Base-by-base conservation (phyloP, 2,113 vertebrate species). In the Cyanoliseus patagonus region DNA sequence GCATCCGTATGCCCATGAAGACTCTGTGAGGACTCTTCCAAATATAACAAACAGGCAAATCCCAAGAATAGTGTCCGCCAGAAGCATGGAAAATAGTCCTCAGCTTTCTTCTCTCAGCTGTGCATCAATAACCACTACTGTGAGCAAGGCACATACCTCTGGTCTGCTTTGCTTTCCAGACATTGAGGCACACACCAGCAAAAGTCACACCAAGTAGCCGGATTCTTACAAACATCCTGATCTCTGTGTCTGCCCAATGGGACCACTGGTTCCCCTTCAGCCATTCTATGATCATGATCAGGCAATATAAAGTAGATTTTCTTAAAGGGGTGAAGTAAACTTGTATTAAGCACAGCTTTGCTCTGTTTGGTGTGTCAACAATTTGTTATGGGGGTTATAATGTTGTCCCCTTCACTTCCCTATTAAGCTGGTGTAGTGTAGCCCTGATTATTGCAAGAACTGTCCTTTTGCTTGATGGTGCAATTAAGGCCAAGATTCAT, bases 151-250 rank as follows among this genome's bases (percentile, higher is more conserved):
- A 41, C 28, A 3, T 16, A n/a, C 2, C 41, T 61, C 81, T 86
- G 53, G 4, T 6, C 64, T 19, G 9, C 10, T 61, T 64, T 53
- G 22, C 42, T 75, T 62, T 49, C 55, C 46, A 35, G 69, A 42
- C 10, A 13, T 10, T 0, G 2, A 28, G 55, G 42, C 17, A 19
- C 57, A 24, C 23, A 37, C 1, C 35, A 62, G 33, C 33, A 44
- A 30, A 88, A 62, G 10, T 44, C 41, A 57, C 19, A 28, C 9
- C 51, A 66, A 20, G 62, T 0, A 30, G 9, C 22, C 1, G 3
- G 46, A 33, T 22, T 11, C 41, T 42, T 25, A n/a, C 49, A 22
- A 41, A 25, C 24, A 35, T 9, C 59, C 31, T 20, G n/a, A 5
- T 8, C 17, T 46, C 51, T 2, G 0, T 30, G n/a, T 28, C n/a